Evolutionary conservation across 2,888 invertebrate genomes (phyloP).

Genomic region (Athalia cordata): DNA sequence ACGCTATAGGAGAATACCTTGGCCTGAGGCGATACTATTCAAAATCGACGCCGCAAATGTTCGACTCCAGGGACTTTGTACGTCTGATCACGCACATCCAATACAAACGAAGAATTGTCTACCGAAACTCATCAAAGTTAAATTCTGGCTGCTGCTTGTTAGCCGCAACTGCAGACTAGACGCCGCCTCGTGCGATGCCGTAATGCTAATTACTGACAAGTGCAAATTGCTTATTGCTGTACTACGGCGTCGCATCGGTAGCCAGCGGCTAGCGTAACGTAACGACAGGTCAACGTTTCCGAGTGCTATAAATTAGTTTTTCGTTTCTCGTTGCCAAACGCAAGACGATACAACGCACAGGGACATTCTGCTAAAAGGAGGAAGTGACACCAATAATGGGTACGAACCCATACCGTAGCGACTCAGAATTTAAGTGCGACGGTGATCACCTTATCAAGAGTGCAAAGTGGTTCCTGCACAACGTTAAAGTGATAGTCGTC

Average conservation of each 20-base stretch:
- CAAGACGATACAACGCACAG: too few relatives aligned
- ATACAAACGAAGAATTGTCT: background rate
- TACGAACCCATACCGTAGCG: background rate
- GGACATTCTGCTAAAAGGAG: background rate
- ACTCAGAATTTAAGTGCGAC: background rate
- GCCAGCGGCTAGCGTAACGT: too few relatives aligned
- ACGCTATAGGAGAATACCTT: constrained; percentile 14
- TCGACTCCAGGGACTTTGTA: background rate
- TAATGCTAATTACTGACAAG: constrained; percentile 21
- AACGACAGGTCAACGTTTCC: too few relatives aligned
- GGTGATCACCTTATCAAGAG: constrained; percentile 23
- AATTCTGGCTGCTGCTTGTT: background rate
- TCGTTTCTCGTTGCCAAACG: too few relatives aligned
- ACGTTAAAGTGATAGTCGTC: background rate
- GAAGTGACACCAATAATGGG: constrained; percentile 23
- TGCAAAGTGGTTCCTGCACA: constrained; percentile 26
- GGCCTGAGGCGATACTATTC: background rate
- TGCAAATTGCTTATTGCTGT: constrained; percentile 33
- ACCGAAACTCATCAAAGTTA: background rate
- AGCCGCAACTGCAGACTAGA: constrained; percentile 21
- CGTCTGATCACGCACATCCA: background rate
- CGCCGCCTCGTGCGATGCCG: background rate
- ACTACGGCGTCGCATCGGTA: background rate
- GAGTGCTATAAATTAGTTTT: too few relatives aligned
- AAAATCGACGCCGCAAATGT: background rate